These are phyloP conservation scores for Falcunculus frontatus DNA, from an alignment of 2,113 vertebrate genomes.

Conservation along the genomic window DNA sequence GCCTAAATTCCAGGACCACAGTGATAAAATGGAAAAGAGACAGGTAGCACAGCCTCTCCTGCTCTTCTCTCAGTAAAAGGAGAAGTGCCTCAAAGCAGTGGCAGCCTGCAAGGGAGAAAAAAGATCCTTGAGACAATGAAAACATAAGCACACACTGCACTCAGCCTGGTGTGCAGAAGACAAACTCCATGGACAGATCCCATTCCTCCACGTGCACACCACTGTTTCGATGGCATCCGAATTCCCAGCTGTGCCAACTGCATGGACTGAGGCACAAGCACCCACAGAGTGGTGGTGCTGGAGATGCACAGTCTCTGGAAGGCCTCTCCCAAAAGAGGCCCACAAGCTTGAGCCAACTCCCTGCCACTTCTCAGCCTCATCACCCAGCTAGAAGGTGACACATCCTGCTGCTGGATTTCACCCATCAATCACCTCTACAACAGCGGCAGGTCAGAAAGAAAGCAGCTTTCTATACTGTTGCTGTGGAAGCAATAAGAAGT, in stretches of 20 bases:
- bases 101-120: not conserved
- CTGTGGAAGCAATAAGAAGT: not conserved
- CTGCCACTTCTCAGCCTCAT: not conserved
- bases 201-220: not conserved
- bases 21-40: not conserved
- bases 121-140: not conserved
- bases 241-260: not conserved
- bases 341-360: not conserved
- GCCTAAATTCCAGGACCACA: not conserved
- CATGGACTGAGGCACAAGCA: accelerated
- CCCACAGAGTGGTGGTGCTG: not conserved
- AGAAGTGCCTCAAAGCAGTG: not conserved
- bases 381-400: not conserved
- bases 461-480: not conserved
- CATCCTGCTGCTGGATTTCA: not conserved
- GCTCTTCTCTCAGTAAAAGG: not conserved
- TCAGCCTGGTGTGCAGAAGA: not conserved
- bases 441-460: not conserved
- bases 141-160: not conserved
- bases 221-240: not conserved
- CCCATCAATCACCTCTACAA: not conserved
- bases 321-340: not conserved
- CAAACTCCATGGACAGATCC: not conserved
- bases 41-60: not conserved
- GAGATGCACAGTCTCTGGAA: not conserved